Conservation (phyloP, 2,113 vertebrate species). For the Leptocoma aspasia region DNA sequence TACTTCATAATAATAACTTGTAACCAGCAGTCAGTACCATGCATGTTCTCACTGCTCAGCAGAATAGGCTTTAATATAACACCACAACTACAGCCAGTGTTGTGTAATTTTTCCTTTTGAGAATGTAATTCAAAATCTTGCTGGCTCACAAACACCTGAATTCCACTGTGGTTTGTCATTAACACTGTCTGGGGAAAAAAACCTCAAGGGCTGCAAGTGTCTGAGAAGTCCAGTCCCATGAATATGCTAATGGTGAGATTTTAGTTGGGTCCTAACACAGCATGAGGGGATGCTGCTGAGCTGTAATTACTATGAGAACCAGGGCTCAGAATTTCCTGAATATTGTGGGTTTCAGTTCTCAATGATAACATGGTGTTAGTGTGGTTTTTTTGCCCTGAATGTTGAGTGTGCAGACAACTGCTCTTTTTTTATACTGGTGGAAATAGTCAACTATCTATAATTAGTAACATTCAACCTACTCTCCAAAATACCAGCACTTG, state of each 20-base stretch:
- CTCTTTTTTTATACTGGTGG: neutral
- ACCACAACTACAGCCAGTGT: neutral
- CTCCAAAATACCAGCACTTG: conserved; percentile 3
- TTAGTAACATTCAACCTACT: conserved; percentile 7
- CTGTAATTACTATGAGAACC: neutral
- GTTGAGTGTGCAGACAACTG: neutral
- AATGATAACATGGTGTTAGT: neutral
- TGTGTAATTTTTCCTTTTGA: neutral
- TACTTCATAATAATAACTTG: neutral
- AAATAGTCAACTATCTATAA: conserved; percentile 14
- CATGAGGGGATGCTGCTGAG: neutral
- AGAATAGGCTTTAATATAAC: neutral
- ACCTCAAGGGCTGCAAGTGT: neutral
- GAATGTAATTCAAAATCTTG: neutral
- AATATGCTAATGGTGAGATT: neutral
- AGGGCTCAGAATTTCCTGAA: conserved; percentile 2
- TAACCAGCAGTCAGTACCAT: neutral
- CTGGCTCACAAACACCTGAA: neutral
- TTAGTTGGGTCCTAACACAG: neutral
- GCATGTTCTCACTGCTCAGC: neutral
- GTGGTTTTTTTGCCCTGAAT: neutral
- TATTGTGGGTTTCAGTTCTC: neutral
- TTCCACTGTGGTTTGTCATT: neutral
- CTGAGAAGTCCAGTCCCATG: neutral
- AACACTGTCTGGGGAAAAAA: neutral